phyloP scores from a whole-genome alignment of 2,888 invertebrate species.

The Lutraria lutraria region DNA sequence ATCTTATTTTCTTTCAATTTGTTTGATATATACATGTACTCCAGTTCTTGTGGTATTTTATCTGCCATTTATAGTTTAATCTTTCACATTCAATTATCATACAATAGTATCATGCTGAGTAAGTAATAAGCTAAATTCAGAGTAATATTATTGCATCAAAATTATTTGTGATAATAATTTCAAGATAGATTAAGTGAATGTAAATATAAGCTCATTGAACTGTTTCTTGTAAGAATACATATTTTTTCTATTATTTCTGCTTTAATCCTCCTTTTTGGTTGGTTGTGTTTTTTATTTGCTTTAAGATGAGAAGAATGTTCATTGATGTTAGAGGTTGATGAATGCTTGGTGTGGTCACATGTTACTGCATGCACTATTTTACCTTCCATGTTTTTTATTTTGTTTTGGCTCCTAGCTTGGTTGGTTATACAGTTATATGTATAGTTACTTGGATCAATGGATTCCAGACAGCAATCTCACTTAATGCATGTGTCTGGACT shows the following conservation, averaged over 20 bases:
- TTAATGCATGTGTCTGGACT: conserved; percentile 4
- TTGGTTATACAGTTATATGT: not conserved
- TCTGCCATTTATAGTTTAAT: too few relatives aligned
- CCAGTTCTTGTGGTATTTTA: too few relatives aligned
- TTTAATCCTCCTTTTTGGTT: not conserved
- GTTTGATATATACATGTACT: not conserved
- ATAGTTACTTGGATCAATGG: not conserved
- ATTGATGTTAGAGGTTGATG: not conserved
- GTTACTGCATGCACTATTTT: not conserved
- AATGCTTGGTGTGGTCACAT: not conserved
- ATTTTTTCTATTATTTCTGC: not conserved
- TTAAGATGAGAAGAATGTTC: not conserved
- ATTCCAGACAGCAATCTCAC: not conserved
- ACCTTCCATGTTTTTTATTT: not conserved
- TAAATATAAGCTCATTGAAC: too few relatives aligned
- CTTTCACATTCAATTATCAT: too few relatives aligned
- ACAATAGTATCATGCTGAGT: too few relatives aligned
- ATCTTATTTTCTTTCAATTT: not conserved
- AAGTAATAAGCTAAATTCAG: too few relatives aligned
- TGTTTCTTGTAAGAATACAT: too few relatives aligned
- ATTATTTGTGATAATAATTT: too few relatives aligned
- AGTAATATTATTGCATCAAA: too few relatives aligned
- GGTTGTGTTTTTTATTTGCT: not conserved
- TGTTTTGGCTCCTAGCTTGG: not conserved
- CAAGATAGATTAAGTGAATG: too few relatives aligned